Percentiles rank a stretch among this genome's conserved stretches.
Conservation (phyloP, 92 coral and sea anemone species). For the Epizoanthus stellaris region DNA sequence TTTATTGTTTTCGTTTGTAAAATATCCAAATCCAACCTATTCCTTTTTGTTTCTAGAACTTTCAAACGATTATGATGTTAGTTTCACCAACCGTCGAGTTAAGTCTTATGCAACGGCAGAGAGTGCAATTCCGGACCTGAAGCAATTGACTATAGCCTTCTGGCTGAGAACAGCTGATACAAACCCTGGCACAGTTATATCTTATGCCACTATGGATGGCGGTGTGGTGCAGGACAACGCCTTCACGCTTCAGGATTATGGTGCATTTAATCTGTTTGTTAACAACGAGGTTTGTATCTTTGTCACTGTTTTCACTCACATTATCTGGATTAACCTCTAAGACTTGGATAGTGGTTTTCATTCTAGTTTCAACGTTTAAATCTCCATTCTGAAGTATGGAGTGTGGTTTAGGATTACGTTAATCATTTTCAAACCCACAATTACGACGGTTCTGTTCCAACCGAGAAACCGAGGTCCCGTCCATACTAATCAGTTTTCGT, state of each 20-base stretch:
- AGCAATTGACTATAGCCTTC: conserved; percentile 63
- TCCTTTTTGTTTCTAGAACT: conserved; percentile 48
- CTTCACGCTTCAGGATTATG: conserved; percentile 73
- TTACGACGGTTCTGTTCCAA: too few species aligned
- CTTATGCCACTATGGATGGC: conserved; percentile 68
- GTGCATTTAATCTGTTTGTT: conserved; percentile 64
- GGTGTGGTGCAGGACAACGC: conserved; percentile 80
- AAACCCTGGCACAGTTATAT: conserved; percentile 74
- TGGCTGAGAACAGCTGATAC: conserved; percentile 81
- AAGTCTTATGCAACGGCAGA: conserved; percentile 56
- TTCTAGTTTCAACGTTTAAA: too few species aligned
- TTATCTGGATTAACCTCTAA: too few species aligned
- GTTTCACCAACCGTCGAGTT: conserved; percentile 61
- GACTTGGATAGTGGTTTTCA: too few species aligned
- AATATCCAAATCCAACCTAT: background rate
- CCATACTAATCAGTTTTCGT: too few species aligned
- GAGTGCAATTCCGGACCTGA: conserved; percentile 69
- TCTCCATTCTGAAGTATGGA: too few species aligned
- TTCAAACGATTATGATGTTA: conserved; percentile 75
- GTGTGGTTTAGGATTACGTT: too few species aligned
- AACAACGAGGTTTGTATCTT: conserved; percentile 59
- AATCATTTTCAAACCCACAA: too few species aligned
- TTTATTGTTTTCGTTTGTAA: too few species aligned
- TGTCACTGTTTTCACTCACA: too few species aligned
- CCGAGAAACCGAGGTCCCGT: too few species aligned